Base-by-base conservation (phyloP, 2,797 vertebrate species). In the Triplophysa yarkandensis region DNA sequence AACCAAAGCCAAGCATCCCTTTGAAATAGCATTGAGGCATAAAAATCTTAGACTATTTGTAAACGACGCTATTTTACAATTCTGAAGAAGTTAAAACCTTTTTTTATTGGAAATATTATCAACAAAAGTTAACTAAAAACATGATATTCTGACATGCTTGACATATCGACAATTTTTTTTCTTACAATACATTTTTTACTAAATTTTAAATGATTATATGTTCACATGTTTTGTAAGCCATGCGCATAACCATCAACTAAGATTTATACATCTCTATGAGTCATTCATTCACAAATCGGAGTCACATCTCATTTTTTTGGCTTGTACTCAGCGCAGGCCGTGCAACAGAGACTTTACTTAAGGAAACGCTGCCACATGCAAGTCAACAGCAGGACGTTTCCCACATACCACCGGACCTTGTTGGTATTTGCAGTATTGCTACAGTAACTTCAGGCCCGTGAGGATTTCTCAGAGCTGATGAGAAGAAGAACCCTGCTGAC, bases 361-460 rank as follows among this genome's bases (percentile, higher is more conserved):
- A 23, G 23, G 50, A 54, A 54, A 27, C 50, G 2, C 48, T 23
- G 19, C 63, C 32, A 44, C 61, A 55, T 6, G 7, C 36, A 71
- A 74, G 39, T 7, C 21, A 58, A 50, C 41, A 36, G 60, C 44
- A 68, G 48, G 57, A 62, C 69, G 60, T 76, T 83, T 76, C 44
- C 69, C 63, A 68, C 78, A 83, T 80, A 79, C 80, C 85, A 77
- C 70, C 62, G 75, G 48, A 39, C 52, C 79, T 69, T 23, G 23
- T 72, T n/a, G 71, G 41, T 52, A 48, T 34, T 50, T 63, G 34
- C 54, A 25, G 48, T 74, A 44, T 25, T 19, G 62, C 73, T 67
- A 34, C 60, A 48, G 71, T 78, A 62, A 77, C 63, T 62, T 32
- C 28, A 62, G 66, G 44, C 11, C 50, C 23, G n/a, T 21, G 10